Conservation (phyloP, 2,888 invertebrate species). For the Rhopalosiphum nymphaeae region DNA sequence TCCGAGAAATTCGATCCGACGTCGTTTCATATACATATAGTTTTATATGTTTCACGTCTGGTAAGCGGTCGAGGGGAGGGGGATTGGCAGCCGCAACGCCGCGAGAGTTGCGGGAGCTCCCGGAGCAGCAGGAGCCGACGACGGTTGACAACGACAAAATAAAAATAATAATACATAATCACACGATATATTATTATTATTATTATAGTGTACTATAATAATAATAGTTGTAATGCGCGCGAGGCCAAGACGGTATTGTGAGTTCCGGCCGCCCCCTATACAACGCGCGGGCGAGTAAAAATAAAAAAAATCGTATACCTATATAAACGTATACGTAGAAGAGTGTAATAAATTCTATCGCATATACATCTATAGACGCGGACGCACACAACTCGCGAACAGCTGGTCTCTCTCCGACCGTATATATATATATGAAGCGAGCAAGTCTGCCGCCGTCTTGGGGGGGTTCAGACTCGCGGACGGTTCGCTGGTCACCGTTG, state of each 20-base stretch:
- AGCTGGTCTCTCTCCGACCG: slow-evolving; percentile 32
- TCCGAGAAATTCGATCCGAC: slow-evolving; percentile 55
- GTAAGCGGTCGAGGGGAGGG: background rate
- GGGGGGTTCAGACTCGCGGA: slow-evolving; percentile 58
- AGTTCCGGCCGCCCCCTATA: slow-evolving; percentile 41
- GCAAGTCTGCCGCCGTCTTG: slow-evolving; percentile 1
- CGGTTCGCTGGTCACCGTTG: slow-evolving; percentile 59
- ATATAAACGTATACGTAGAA: too few species aligned
- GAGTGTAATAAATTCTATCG: slow-evolving; percentile 48
- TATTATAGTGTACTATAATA: slow-evolving; percentile 1
- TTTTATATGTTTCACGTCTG: background rate
- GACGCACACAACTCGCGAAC: background rate
- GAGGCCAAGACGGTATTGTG: slow-evolving; percentile 44
- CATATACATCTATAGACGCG: background rate
- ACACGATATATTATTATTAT: slow-evolving; percentile 10
- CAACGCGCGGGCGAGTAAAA: background rate
- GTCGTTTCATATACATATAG: background rate
- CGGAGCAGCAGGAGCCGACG: slow-evolving; percentile 1
- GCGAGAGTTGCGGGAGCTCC: background rate
- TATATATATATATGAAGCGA: background rate
- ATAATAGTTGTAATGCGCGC: slow-evolving; percentile 30
- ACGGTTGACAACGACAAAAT: slow-evolving; percentile 12
- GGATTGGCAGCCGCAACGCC: background rate
- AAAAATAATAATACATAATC: slow-evolving; percentile 10
- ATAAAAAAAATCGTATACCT: background rate